phyloP scores from a whole-genome alignment of 2,888 invertebrate genomes.

The Drosophila fulvimacula region DNA sequence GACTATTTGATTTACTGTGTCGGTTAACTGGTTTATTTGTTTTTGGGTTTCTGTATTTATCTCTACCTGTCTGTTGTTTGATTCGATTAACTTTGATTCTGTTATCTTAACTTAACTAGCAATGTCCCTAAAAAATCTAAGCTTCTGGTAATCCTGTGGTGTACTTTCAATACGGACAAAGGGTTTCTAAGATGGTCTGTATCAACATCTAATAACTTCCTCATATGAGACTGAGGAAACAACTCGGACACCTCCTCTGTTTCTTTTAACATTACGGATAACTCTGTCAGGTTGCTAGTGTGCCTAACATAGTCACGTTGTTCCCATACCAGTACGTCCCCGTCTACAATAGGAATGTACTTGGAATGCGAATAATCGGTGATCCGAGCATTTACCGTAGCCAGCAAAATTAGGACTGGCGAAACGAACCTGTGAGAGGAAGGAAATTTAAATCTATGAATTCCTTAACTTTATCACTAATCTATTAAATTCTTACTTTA shows the following conservation, averaged over 20 bases:
- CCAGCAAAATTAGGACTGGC: too few species aligned
- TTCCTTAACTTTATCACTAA: too few species aligned
- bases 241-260: background rate
- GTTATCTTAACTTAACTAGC: too few species aligned
- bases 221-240: background rate
- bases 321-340: background rate
- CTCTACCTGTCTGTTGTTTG: too few species aligned
- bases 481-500: too few species aligned
- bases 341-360: background rate
- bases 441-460: background rate
- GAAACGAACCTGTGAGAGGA: too few species aligned
- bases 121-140: background rate
- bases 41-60: too few species aligned
- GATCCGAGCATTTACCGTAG: background rate
- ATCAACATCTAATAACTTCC: background rate
- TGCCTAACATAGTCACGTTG: background rate
- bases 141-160: background rate
- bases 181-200: background rate
- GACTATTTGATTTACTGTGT: too few species aligned
- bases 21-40: too few species aligned
- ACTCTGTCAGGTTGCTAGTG: background rate
- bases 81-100: too few species aligned
- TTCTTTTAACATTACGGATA: background rate
- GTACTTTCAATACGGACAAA: background rate
- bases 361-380: too few species aligned